Evolutionary conservation across 1,140 invertebrate species (phyloP), one percentile per base, ranked within the genome.

Genomic region (Marisa cornuarietis): DNA sequence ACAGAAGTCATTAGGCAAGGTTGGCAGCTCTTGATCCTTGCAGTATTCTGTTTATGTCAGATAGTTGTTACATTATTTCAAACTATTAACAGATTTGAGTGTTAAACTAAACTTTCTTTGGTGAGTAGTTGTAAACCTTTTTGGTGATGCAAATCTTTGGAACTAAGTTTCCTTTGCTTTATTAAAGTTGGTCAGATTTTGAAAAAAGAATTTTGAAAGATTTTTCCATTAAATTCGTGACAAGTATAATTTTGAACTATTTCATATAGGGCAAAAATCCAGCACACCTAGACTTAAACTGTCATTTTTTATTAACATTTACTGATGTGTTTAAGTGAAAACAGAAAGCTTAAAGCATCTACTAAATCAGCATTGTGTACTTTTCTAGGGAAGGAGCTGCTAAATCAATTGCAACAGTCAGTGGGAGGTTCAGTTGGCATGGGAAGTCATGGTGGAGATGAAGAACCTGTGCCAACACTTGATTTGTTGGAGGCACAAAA

Each of bases 401-500:
- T 91, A 71, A 83, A 82, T n/a, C 85, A 88, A 26, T 81, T 92
- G 62, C 88, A 90, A 80, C 71, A 83, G 26, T 81, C 80, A 79
- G 76, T 77, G 63, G 49, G 63, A 20, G 63, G 65, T 31, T 61
- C 18, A 26, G 74, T 58, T n/a, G 80, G 88, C 79, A 78, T 86
- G 83, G 78, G 86, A 83, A 13, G 87, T 79, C 42, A 86, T 80
- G 79, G 81, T 51, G 82, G 85, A 22, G 86, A 85, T 61, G 86
- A 89, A 26, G 87, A 88, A 24, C 77, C 85, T 11, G 86, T 88
- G 8, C 88, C 85, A 58, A 90, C 89, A 0, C 81, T 89, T 26
- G 91, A 92, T 81, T 88, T 89, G 68, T 82, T 90, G 71, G 88
- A 89, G 79, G 85, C 88, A 9, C 89, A 89, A 84, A 89, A 89